Evolutionary conservation across 2,113 vertebrate species (phyloP).

Genomic region (Triplophysa siluroides): DNA sequence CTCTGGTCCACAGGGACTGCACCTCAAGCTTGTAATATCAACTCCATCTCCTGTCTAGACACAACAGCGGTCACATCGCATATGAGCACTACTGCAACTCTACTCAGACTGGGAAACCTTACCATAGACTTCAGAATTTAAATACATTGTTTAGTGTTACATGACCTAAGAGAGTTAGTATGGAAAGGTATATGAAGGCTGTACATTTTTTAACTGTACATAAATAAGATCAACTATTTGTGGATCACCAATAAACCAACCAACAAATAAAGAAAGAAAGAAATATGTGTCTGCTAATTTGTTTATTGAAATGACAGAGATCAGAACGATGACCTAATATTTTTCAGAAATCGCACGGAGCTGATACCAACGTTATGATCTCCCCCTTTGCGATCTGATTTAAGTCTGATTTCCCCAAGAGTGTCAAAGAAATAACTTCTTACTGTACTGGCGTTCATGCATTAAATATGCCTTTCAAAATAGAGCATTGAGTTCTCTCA

Average conservation of each 20-base stretch:
- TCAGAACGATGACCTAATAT: slow-evolving; percentile 13
- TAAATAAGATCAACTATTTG: background rate
- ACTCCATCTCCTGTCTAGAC: slow-evolving; percentile 14
- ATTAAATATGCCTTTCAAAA: slow-evolving; percentile 23
- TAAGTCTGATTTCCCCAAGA: slow-evolving; percentile 14
- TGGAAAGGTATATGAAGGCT: background rate
- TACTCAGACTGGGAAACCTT: background rate
- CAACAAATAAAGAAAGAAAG: slow-evolving; percentile 1
- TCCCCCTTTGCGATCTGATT: background rate
- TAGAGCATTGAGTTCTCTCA: background rate
- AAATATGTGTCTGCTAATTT: background rate
- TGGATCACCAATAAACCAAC: background rate
- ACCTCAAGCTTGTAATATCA: slow-evolving; percentile 23
- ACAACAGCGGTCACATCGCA: slow-evolving; percentile 22
- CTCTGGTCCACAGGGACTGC: slow-evolving; percentile 3
- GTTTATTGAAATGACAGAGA: background rate
- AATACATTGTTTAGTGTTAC: background rate
- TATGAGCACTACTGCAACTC: background rate
- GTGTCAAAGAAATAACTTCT: slow-evolving; percentile 1
- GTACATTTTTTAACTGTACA: too few species aligned
- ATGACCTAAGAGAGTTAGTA: background rate
- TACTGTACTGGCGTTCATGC: slow-evolving; percentile 20
- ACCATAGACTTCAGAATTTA: background rate
- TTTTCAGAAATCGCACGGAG: background rate
- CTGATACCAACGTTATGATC: slow-evolving; percentile 8